Conservation (phyloP, 1,140 invertebrate genomes). For the Orussus abietinus region DNA sequence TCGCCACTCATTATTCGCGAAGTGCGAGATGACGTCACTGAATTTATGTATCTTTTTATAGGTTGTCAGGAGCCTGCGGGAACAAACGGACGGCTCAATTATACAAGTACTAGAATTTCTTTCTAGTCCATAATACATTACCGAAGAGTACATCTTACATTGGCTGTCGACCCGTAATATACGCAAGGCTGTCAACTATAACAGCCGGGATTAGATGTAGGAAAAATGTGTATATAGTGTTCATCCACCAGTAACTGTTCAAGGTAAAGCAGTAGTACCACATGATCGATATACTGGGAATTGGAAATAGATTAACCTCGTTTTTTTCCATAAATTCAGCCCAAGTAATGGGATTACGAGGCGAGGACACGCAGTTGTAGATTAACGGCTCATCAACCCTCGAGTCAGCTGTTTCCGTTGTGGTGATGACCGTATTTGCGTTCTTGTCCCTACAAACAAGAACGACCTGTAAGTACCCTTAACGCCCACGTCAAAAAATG, state of each 20-base stretch:
- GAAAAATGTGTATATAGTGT: constrained; percentile 48
- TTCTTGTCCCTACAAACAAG: constrained; percentile 10
- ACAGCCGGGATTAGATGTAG: constrained; percentile 47
- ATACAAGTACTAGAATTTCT: constrained; percentile 2
- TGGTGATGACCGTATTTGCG: no score
- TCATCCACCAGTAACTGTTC: constrained; percentile 47
- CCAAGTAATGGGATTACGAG: constrained; percentile 60
- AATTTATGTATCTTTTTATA: constrained; percentile 60
- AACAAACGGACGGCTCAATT: constrained; percentile 16
- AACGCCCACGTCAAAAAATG: no score
- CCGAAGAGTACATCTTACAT: constrained; percentile 33
- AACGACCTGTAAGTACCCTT: no score
- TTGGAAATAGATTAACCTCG: constrained; percentile 38
- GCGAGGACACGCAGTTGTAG: constrained; percentile 60
- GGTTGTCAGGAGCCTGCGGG: constrained; percentile 53
- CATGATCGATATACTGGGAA: constrained; percentile 44
- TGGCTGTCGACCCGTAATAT: constrained; percentile 41
- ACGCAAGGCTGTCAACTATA: constrained; percentile 36
- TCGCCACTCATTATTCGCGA: constrained; percentile 58
- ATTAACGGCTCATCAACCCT: constrained; percentile 41
- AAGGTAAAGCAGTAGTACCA: constrained; percentile 58
- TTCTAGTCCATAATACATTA: neutral
- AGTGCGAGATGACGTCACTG: constrained; percentile 56
- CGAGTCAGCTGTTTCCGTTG: neutral
- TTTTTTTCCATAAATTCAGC: constrained; percentile 53